A percentile compares a stretch with the other conserved stretches of the same genome.
phyloP scores from a whole-genome alignment of 2,113 vertebrate genomes.

The Sigmodon hispidus region DNA sequence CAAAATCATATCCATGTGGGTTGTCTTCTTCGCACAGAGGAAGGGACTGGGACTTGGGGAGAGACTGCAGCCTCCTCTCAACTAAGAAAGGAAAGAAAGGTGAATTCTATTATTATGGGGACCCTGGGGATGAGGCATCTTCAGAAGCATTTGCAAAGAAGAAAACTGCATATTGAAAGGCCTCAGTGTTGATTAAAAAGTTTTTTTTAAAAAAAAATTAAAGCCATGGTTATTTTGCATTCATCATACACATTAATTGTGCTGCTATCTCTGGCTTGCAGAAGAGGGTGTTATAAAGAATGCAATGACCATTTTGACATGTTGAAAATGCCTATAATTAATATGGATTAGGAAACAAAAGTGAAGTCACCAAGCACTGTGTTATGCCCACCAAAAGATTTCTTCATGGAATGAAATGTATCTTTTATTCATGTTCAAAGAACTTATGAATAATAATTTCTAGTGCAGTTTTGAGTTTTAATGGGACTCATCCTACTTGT shows the following conservation, averaged over 20 bases:
- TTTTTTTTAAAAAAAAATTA: slow-evolving; percentile 64
- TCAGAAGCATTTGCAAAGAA: slow-evolving; percentile 59
- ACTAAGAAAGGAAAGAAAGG: slow-evolving; percentile 61
- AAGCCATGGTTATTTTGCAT: slow-evolving; percentile 73
- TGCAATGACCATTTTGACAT: slow-evolving; percentile 71
- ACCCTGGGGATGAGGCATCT: slow-evolving; percentile 65
- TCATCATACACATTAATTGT: slow-evolving; percentile 79
- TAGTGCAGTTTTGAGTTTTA: not conserved
- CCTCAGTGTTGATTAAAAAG: slow-evolving; percentile 64
- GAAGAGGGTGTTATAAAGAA: slow-evolving; percentile 75
- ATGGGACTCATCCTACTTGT: not conserved
- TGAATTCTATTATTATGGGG: slow-evolving; percentile 70
- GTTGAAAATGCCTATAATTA: slow-evolving; percentile 79
- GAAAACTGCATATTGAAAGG: slow-evolving; percentile 54
- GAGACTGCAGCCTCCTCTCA: not conserved
- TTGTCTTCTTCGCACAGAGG: slow-evolving; percentile 63
- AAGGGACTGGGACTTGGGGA: not conserved
- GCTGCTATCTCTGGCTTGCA: slow-evolving; percentile 80
- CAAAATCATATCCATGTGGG: slow-evolving; percentile 69
- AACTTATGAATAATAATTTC: slow-evolving; percentile 52
- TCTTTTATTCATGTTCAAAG: slow-evolving; percentile 56
- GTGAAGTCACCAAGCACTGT: slow-evolving; percentile 71
- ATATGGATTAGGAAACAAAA: slow-evolving; percentile 76
- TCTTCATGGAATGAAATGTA: slow-evolving; percentile 67
- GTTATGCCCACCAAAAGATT: slow-evolving; percentile 66